Conservation (phyloP, 2,888 invertebrate genomes). For the Leptinotarsa peninsularis region DNA sequence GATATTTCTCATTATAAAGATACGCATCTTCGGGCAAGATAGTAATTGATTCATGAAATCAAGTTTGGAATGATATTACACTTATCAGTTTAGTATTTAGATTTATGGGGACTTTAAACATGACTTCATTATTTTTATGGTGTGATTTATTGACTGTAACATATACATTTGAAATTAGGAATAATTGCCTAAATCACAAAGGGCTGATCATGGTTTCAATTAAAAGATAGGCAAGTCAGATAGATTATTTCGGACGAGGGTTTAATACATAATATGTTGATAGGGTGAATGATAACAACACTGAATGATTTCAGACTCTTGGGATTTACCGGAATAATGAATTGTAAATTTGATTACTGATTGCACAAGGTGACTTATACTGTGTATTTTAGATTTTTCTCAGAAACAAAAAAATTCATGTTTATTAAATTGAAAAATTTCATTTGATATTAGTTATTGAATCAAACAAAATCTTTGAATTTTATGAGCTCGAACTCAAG, state of each 20-base stretch:
- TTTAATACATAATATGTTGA: slow-evolving; percentile 57
- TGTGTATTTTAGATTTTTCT: background rate
- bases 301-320: slow-evolving; percentile 49
- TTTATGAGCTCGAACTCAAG: no score
- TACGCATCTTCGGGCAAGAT: slow-evolving; percentile 18
- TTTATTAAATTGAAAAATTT: no score
- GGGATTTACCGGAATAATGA: slow-evolving; percentile 23
- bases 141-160: slow-evolving; percentile 55
- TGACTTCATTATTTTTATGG: slow-evolving; percentile 50
- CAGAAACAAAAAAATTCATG: no score
- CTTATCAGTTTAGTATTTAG: slow-evolving; percentile 42
- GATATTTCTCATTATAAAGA: background rate
- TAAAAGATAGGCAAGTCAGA: slow-evolving; percentile 59
- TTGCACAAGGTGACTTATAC: background rate
- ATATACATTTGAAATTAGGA: slow-evolving; percentile 53
- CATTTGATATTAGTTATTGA: no score
- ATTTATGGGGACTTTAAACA: slow-evolving; percentile 43
- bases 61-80: slow-evolving; percentile 36
- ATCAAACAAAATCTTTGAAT: no score
- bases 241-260: slow-evolving; percentile 53
- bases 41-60: slow-evolving; percentile 35
- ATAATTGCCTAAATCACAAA: slow-evolving; percentile 40
- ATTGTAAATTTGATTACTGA: background rate
- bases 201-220: slow-evolving; percentile 58
- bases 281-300: slow-evolving; percentile 55